These are phyloP conservation scores for Willowsia nigromaculata DNA, from an alignment of 2,888 invertebrate species.

Conservation along the genomic window DNA sequence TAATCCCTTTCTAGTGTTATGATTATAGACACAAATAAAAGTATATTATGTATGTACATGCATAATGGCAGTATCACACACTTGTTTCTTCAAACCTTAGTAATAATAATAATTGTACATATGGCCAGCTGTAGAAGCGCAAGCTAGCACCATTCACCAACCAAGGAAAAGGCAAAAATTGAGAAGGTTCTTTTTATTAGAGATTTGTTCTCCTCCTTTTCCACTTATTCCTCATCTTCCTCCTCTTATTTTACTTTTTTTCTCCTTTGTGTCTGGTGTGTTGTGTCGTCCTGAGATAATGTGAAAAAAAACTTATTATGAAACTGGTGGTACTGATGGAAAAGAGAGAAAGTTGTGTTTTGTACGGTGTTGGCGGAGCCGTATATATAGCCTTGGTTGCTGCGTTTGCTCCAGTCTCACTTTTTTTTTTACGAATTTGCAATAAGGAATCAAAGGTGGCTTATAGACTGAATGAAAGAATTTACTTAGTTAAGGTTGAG, in stretches of 20 bases:
- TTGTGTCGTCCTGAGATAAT: slow-evolving; percentile 32
- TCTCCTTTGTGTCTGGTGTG: slow-evolving; percentile 8
- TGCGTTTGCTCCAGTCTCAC: neutral
- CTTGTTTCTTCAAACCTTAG: slow-evolving; percentile 64
- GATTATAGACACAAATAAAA: neutral
- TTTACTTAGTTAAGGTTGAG: slow-evolving; percentile 52
- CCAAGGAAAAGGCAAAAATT: slow-evolving; percentile 20
- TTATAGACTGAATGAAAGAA: slow-evolving; percentile 50
- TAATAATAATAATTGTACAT: slow-evolving; percentile 63
- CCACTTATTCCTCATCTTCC: slow-evolving; percentile 24
- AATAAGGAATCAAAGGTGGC: slow-evolving; percentile 63
- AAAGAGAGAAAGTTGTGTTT: slow-evolving; percentile 30
- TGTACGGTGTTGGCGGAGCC: neutral
- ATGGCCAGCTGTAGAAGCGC: slow-evolving; percentile 23
- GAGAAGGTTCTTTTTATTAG: slow-evolving; percentile 58
- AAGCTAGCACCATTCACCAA: neutral
- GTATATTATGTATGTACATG: neutral
- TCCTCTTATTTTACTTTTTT: slow-evolving; percentile 1
- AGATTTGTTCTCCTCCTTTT: slow-evolving; percentile 15
- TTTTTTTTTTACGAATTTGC: slow-evolving; percentile 57
- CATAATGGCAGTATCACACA: slow-evolving; percentile 40
- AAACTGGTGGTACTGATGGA: slow-evolving; percentile 56
- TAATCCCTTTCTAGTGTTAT: neutral
- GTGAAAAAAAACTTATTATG: slow-evolving; percentile 62
- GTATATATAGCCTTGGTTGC: neutral